Evolutionary conservation across 2,113 vertebrate genomes (phyloP).

Genomic region (Lampris incognitus): DNA sequence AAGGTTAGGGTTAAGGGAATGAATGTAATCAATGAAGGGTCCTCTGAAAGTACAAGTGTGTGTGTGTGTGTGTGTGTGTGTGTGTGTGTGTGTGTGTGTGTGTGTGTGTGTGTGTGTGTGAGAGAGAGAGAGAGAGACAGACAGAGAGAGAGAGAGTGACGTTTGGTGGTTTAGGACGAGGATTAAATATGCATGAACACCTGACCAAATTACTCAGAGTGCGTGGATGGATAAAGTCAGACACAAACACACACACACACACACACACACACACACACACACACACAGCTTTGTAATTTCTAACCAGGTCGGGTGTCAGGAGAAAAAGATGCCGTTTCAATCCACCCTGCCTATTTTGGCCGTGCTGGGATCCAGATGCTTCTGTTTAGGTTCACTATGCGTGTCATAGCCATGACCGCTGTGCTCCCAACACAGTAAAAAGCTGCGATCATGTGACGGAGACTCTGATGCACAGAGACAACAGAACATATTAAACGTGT

Average conservation of each 20-base stretch:
- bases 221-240: too few relatives aligned
- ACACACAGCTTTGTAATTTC: too few relatives aligned
- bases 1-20: too few relatives aligned
- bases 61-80: too few relatives aligned
- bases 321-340: background rate
- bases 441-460: constrained; percentile 13
- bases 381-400: background rate
- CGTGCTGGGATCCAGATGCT: background rate
- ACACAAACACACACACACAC: too few relatives aligned
- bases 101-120: background rate
- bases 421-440: background rate
- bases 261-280: too few relatives aligned
- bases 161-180: background rate
- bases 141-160: background rate
- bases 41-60: too few relatives aligned
- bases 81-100: too few relatives aligned
- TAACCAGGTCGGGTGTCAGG: background rate
- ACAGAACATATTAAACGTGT: constrained; percentile 11
- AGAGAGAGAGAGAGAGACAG: background rate
- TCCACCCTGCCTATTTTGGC: background rate
- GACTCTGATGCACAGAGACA: constrained; percentile 18
- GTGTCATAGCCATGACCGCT: background rate
- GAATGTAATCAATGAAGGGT: too few relatives aligned
- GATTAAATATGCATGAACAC: too few relatives aligned
- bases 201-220: background rate